Base-by-base conservation (phyloP, 2,888 invertebrate genomes). In the Eurytoma adleriae region DNA sequence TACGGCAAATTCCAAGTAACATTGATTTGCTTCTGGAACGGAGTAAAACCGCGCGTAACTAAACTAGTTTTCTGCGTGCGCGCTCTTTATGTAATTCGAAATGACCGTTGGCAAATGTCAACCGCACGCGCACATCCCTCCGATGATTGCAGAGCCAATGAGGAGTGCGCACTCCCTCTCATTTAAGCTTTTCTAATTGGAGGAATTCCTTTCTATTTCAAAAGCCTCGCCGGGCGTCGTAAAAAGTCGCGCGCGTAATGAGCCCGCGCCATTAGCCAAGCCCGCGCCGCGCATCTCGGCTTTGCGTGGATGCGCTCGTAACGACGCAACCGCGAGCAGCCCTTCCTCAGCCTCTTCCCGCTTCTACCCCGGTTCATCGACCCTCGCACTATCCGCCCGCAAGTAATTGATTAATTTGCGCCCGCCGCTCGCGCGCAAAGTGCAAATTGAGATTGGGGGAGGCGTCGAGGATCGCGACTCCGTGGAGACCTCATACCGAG, bases 371-470 rank as follows among this genome's bases (percentile, higher is more conserved):
- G 40, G 75, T 76, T 76, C 75, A 52, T 76, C 75, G 75, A 76
- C 75, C 75, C 52, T 75, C 75, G 61, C 68, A 59, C 30, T 59
- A 54, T 5, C 40, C 10, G 20, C 72, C 61, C 50, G 59, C 48
- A 61, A 75, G 57, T 67, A 67, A 10, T 10, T 40, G 10, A 75
- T 75, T 75, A 75, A 67, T 75, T 67, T 75, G 66, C 74, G 66
- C 74, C 52, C 16, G 16, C 12, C 52, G 27, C 16, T 27, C 16
- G 20, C n/a, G 62, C 62, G 16, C 18, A 3, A 30, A 7, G 30
- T 12, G 14, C 27, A 12, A n/a, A 62, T n/a, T 62, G 62, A 14
- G 62, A 30, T 16, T 30, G 62, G 62, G 16, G 62, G 24, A 24
- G 24, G 24, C 24, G 24, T 24, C 24, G 24, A 24, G 24, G 24